Base-by-base conservation (phyloP, 2,113 vertebrate species). In the Platichthys stellatus region DNA sequence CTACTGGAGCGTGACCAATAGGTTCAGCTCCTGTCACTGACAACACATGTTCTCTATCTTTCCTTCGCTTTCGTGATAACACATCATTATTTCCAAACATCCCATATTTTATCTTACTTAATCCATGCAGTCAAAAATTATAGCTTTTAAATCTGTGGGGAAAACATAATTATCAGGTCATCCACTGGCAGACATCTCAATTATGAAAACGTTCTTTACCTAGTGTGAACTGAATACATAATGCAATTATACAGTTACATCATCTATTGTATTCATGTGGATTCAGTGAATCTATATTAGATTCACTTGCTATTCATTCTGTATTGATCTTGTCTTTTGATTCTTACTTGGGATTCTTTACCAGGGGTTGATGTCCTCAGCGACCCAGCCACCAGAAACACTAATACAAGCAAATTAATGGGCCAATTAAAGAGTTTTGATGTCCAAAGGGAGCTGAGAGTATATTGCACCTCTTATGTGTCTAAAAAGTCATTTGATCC, bases 1-100 rank as follows among this genome's bases (percentile, higher is more conserved):
- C 56, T 61, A 35, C 17, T 72, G 69, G 38, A 66, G 54, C 62
- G 47, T 23, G 24, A 23, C 59, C 24, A 61, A 35, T 4, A 26
- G 26, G 20, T 56, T 31, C 54, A 23, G 10, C 4, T 21, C 38
- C 56, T 69, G 28, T 54, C 65, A 43, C 58, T 18, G 65, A 56
- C 40, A 43, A 62, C 35, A 62, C 35, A 28, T 18, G 17, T 35
- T 57, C 21, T 13, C 5, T 57, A 14, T 23, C 54, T 8, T 6
- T 53, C 51, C 15, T 38, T 56, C 23, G 7, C 12, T 17, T 31
- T 21, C 21, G 23, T 13, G 38, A 51, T 51, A 51, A 51, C 49
- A 51, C 49, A 14, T 54, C 51, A 3, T 54, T 21, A 2, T n/a
- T 10, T 54, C 4, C 6, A 57, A 47, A 69, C 10, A 45, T 38